Base-by-base conservation (phyloP, 2,888 invertebrate species). In the Noctuana brunneofusca region DNA sequence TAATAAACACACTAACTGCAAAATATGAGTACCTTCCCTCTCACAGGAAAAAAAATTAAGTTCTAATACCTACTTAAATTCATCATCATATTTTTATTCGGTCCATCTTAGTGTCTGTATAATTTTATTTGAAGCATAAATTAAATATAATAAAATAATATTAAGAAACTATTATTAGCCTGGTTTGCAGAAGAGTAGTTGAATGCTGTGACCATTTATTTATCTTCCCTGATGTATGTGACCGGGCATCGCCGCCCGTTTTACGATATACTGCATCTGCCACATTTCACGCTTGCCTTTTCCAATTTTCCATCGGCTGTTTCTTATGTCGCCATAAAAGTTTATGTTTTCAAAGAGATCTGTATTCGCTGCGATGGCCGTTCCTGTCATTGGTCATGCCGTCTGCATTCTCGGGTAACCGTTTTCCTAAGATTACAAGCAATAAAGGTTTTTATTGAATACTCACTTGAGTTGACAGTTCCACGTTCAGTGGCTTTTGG, bases 211-310 rank as follows among this genome's bases (percentile, higher is more conserved):
- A 32, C 50, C 43, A 49, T 52, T 65, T 74, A 75, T 76, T 75
- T 78, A 76, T 77, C 74, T 69, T 72, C 69, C 68, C 20, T 68
- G 71, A 68, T 63, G 69, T 65, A 69, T 66, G 66, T 63, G 64
- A 58, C 65, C 66, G 72, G 65, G 67, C 69, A 65, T 70, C 70
- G 72, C 72, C 72, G 73, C 60, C 72, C 75, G 71, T 75, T 80
- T 79, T 79, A 76, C 73, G 77, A 67, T 69, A 70, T 69, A 70
- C 67, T 68, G 70, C 87, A 90, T 89, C 89, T 90, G 90, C 84
- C 83, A 75, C 79, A 84, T 89, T 87, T 85, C 87, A 89, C 86
- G 90, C 80, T 85, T 82, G 81, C 85, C 83, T 84, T 86, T 76
- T 82, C 81, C 81, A 83, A 87, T 89, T 89, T 89, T 85, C 87